These are phyloP conservation scores for Paradoxurus hermaphroditus DNA, from an alignment of 2,113 vertebrate genomes.

Conservation along the genomic window DNA sequence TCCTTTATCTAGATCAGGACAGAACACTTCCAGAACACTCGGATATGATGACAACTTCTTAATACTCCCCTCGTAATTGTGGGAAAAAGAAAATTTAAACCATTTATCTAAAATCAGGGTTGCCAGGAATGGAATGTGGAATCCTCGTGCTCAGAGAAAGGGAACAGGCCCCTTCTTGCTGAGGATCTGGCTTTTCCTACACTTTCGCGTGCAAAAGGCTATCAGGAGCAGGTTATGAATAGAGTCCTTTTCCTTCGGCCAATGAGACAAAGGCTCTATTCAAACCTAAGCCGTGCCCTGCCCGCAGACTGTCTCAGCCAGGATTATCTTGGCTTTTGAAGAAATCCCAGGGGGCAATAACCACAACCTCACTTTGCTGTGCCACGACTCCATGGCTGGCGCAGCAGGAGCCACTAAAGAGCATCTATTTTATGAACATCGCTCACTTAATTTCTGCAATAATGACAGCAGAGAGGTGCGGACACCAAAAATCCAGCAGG, in stretches of 20 bases:
- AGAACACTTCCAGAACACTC: background rate
- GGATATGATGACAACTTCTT: background rate
- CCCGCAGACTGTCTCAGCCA: background rate
- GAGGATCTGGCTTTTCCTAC: background rate
- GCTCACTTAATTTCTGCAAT: background rate
- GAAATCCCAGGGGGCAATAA: background rate
- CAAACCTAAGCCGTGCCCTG: background rate
- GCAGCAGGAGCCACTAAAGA: background rate
- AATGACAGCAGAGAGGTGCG: background rate
- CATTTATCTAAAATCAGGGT: background rate
- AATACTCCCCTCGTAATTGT: background rate
- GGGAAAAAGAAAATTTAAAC: background rate
- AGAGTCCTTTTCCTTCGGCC: background rate
- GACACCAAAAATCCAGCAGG: background rate
- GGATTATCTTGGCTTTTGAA: background rate
- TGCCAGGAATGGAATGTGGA: background rate
- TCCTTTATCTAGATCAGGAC: background rate
- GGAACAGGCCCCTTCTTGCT: background rate
- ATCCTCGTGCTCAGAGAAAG: background rate
- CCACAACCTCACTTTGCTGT: background rate
- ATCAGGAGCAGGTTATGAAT: background rate
- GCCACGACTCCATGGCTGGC: background rate
- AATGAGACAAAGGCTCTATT: conserved; percentile 1
- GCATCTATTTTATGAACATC: background rate
- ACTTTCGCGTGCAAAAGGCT: background rate